Conservation (phyloP, 2,888 invertebrate species). For the Chrysotoxum bicinctum region DNA sequence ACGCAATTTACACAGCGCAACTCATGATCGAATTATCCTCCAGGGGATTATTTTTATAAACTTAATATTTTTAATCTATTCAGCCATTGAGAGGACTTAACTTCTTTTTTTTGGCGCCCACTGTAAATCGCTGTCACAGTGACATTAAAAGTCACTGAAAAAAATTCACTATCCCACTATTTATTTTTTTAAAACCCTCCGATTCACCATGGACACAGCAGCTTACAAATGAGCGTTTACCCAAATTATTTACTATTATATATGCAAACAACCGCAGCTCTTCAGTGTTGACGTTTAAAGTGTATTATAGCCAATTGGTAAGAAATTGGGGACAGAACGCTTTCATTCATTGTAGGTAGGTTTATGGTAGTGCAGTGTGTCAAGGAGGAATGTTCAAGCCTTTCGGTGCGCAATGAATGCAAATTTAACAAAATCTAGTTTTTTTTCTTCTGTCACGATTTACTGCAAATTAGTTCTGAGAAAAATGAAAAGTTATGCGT, state of each 20-base stretch:
- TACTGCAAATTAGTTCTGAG: not conserved
- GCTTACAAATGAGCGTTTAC: slow-evolving; percentile 1
- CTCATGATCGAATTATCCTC: too few relatives aligned
- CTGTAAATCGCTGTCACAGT: too few relatives aligned
- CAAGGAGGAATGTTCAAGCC: slow-evolving; percentile 41
- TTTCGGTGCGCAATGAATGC: slow-evolving; percentile 28
- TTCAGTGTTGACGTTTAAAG: not conserved
- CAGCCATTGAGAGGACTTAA: too few relatives aligned
- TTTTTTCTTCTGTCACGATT: not conserved
- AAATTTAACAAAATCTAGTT: slow-evolving; percentile 4
- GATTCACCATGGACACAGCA: not conserved
- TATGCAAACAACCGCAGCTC: not conserved
- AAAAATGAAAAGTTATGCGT: not conserved
- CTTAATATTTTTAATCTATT: too few relatives aligned
- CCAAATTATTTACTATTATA: not conserved
- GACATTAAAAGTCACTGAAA: not conserved
- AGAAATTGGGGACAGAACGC: slow-evolving; percentile 54
- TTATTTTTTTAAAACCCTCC: not conserved
- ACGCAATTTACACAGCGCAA: too few relatives aligned
- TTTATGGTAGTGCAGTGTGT: slow-evolving; percentile 2
- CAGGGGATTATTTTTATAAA: too few relatives aligned
- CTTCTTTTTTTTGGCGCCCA: too few relatives aligned
- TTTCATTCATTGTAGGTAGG: slow-evolving; percentile 4
- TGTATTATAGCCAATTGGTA: slow-evolving; percentile 5
- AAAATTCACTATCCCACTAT: not conserved